Evolutionary conservation across 2,888 invertebrate species (phyloP), one percentile per base, ranked within the genome.

Genomic region (Petrophora chlorosata): DNA sequence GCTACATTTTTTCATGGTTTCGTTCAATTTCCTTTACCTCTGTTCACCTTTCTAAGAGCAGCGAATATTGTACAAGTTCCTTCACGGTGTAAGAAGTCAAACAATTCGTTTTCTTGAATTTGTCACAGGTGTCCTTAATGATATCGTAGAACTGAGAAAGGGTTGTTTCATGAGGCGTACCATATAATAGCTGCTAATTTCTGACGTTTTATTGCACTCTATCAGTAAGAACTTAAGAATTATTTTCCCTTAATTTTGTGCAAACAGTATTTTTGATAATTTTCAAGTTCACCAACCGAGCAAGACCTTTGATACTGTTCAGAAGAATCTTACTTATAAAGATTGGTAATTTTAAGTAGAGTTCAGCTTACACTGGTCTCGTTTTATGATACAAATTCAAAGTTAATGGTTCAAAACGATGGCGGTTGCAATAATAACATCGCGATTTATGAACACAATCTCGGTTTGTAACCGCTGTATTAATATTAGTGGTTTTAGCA

Each of bases 41-140:
- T n/a, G n/a, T n/a, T n/a, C n/a, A n/a, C n/a, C n/a, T n/a, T n/a
- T n/a, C n/a, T n/a, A n/a, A n/a, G n/a, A n/a, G n/a, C n/a, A n/a
- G n/a, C n/a, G n/a, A n/a, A n/a, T n/a, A n/a, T n/a, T n/a, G n/a
- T n/a, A n/a, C n/a, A n/a, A n/a, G n/a, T n/a, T n/a, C n/a, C n/a
- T n/a, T n/a, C n/a, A n/a, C n/a, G n/a, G 9, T 5, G n/a, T 19
- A 43, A 26, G 17, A 26, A 44, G 17, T 12, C 39, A 39, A 39
- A 33, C 43, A 17, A 32, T 39, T 49, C 30, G 29, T 23, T 48
- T 46, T 51, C 51, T 42, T 44, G 5, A 53, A 40, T 56, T 64
- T 63, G 67, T 62, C 60, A 44, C 69, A 66, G 67, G 67, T 66
- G 63, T 57, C 51, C 54, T 60, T 69, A 66, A 64, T 65, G 61